Evolutionary conservation across 2,888 invertebrate species (phyloP), one percentile per base, ranked within the genome.

Genomic region (Antheraea yamamai): DNA sequence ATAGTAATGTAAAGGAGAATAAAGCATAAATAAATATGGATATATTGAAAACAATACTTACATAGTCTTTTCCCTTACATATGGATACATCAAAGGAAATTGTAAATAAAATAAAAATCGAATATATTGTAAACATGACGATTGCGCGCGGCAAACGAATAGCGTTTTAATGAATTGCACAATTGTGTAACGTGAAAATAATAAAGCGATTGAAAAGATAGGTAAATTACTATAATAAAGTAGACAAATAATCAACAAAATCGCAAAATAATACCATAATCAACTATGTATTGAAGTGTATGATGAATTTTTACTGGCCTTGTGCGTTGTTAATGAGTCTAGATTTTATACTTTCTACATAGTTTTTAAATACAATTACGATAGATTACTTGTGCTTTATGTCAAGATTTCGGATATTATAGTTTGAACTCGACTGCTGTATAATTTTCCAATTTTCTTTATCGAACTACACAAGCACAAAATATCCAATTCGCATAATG

Each of bases 61-160:
- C 78, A 75, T 70, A 78, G 68, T 75, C 72, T 23, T 72, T 73
- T 26, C 51, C 55, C 12, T 74, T 74, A n/a, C 75, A 61, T 12
- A 76, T 30, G 7, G 72, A 39, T 20, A 68, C 47, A 51, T 55
- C 73, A 35, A 75, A 75, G 70, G 26, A 75, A 51, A 76, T 73
- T 14, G 64, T 73, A 75, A 68, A 64, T 20, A 77, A 26, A 72
- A 78, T 72, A 72, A 75, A 72, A 58, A 51, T 26, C n/a, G 2
- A 14, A 61, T 23, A 51, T 47, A 71, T 72, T 30, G 18, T 18
- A n/a, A 61, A 30, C 76, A 77, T 78, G 70, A 58, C 47, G 74
- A 75, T 72, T 64, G 39, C 58, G 26, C 74, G 52, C 12, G 47
- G n/a, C 47, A 26, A 70, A 51, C 71, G 39, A 7, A 61, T 58